Evolutionary conservation across 1,140 invertebrate species (phyloP), one percentile per base, ranked within the genome.

Genomic region (Megalopta genalis): DNA sequence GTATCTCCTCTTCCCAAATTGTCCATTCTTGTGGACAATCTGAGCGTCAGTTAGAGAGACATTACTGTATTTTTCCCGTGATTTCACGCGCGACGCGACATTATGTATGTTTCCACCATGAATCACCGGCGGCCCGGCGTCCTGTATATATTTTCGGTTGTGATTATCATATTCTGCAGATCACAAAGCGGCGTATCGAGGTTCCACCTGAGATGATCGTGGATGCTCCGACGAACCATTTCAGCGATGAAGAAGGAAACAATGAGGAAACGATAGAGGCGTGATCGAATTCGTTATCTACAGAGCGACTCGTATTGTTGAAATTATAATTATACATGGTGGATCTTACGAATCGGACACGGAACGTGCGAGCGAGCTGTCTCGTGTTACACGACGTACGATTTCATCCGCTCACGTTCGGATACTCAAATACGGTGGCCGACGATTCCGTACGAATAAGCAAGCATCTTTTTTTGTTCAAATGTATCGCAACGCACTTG

Each of bases 161-260:
- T 49, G 77, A 46, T 84, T 77, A 73, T 66, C 84, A 81, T 69
- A 54, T 12, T 67, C 46, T 49, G 62, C 66, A 62, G 62, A 57
- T 14, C 49, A 46, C 37, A 57, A 68, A 83, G 42, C 71, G 66
- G 12, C 25, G 60, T 75, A 64, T 57, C n/a, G 60, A 79, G 39
- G 49, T 70, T 60, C 42, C 73, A 78, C 32, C 46, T 37, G 69
- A 80, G 42, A 49, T 32, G 83, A 54, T 69, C 64, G 71, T 65
- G 67, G 72, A 68, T 85, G 78, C 69, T 81, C 73, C 21, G 59
- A 57, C 59, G 68, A 71, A 57, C 60, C 27, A 71, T 62, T 77
- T 77, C 75, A 77, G 75, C 67, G 27, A 63, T 42, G 23, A 59
- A 63, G 49, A 52, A 37, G 62, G 37, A 37, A 25, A 12, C 6